Conservation (phyloP, 1,140 invertebrate species). For the Heliconius eleuchia region DNA sequence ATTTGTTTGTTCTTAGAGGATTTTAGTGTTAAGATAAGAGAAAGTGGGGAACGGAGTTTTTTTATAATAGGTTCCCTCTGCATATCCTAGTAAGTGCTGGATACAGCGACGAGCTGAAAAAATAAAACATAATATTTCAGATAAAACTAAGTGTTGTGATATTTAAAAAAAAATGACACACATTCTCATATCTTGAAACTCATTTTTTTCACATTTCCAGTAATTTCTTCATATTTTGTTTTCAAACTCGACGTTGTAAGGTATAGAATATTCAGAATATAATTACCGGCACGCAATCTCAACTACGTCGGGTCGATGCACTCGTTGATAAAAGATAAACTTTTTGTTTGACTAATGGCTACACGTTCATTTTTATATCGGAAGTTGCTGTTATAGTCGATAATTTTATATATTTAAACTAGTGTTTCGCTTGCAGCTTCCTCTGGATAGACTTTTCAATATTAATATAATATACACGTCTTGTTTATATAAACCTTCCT, state of each 20-base stretch:
- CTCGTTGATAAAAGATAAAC: conserved; percentile 48
- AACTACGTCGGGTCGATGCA: conserved; percentile 42
- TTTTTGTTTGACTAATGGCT: conserved; percentile 53
- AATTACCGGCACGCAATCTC: conserved; percentile 39
- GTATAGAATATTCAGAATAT: conserved; percentile 33
- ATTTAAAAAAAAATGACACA: not conserved
- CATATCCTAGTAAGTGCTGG: too few relatives aligned
- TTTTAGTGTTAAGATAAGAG: too few relatives aligned
- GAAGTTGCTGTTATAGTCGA: conserved; percentile 16
- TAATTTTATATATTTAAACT: not conserved
- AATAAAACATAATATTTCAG: too few relatives aligned
- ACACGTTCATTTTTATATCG: conserved; percentile 40
- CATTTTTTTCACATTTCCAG: not conserved
- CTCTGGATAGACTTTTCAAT: too few relatives aligned
- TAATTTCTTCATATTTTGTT: conserved; percentile 19
- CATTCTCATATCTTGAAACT: not conserved
- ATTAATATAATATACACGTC: too few relatives aligned
- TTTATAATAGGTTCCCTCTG: too few relatives aligned
- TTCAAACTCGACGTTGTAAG: conserved; percentile 23
- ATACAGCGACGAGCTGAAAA: too few relatives aligned
- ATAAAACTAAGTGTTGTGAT: not conserved
- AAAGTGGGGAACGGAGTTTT: too few relatives aligned
- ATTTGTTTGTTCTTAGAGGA: too few relatives aligned
- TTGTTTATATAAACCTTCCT: too few relatives aligned
- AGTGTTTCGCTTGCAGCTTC: too few relatives aligned